A percentile compares a stretch with the other conserved stretches of the same genome.
Conservation (phyloP, 2,888 invertebrate species). For the Papilio gigon region DNA sequence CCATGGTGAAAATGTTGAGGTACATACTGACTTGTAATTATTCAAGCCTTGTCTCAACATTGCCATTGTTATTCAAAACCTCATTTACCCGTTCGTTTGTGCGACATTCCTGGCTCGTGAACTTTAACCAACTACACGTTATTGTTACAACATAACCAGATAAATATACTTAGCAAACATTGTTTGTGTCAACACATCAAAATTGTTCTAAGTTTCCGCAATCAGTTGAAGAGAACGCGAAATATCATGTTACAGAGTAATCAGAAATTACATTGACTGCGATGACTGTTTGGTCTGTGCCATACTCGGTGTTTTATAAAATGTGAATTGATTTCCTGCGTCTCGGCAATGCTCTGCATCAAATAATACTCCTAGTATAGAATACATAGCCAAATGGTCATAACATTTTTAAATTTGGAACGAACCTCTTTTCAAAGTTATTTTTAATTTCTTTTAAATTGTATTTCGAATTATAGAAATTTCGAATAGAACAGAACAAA, state of each 20-base stretch:
- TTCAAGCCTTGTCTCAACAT: constrained; percentile 52
- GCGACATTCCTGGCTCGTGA: constrained; percentile 47
- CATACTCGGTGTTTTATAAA: constrained; percentile 2
- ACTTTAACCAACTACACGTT: constrained; percentile 48
- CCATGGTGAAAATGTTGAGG: constrained; percentile 17
- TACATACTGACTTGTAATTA: constrained; percentile 53
- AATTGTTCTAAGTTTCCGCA: constrained; percentile 25
- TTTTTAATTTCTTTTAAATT: no score
- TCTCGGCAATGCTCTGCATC: not conserved
- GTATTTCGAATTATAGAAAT: not conserved
- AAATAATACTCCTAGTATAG: no score
- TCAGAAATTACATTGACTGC: constrained; percentile 22
- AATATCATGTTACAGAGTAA: constrained; percentile 23
- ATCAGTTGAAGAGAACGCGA: constrained; percentile 15
- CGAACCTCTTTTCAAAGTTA: constrained; percentile 1
- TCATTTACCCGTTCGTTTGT: constrained; percentile 51
- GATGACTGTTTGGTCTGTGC: constrained; percentile 10
- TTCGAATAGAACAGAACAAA: not conserved
- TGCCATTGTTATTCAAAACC: constrained; percentile 53
- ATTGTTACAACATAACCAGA: constrained; percentile 41
- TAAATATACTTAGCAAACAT: constrained; percentile 29
- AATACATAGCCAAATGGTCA: no score
- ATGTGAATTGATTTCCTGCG: not conserved
- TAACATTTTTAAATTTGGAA: not conserved
- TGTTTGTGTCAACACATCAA: constrained; percentile 25